Evolutionary conservation across 2,797 vertebrate genomes (phyloP), one percentile per base, ranked within the genome.

Genomic region (Squalus acanthias): DNA sequence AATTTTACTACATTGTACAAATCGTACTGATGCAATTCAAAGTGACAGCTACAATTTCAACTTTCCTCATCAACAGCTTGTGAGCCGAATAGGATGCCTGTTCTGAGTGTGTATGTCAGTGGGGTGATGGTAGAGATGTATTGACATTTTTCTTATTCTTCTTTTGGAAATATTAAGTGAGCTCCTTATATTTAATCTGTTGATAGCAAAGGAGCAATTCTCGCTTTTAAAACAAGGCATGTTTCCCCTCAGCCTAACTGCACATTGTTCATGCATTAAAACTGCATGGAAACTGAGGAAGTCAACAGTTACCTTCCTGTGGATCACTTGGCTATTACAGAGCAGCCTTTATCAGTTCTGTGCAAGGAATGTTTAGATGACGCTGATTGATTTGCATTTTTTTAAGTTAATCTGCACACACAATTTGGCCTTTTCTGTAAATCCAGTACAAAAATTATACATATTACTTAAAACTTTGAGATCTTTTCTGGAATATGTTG

Each of bases 1-100:
- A 98, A 98, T 98, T 98, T 98, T 98, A 97, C 98, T 98, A 97
- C 97, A 97, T 98, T 97, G 97, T 98, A 97, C 97, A 97, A 97
- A 97, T 97, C 96, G 87, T 96, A 97, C 96, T 98, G 98, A 98
- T 97, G 96, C 96, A 95, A 98, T 97, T 96, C 96, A 97, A 97
- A 97, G 97, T 98, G 98, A 98, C 97, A 98, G 97, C 97, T 97
- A 97, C 97, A 97, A 96, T 97, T 97, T 97, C 97, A 97, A 97
- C 96, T 96, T 95, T 97, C 96, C 97, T 98, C 97, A 98, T 98
- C 98, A 98, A 97, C 97, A 97, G 97, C 97, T 97, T 97, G 97
- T 97, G 96, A 46, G 39, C 39, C 24, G 39, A 72, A 50, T 70
- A 13, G 20, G 22, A 24, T 24, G 39, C 26, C 3, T 50, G 39